These are phyloP conservation scores for Aethes cnicana DNA, from an alignment of 2,888 invertebrate genomes.

Conservation along the genomic window DNA sequence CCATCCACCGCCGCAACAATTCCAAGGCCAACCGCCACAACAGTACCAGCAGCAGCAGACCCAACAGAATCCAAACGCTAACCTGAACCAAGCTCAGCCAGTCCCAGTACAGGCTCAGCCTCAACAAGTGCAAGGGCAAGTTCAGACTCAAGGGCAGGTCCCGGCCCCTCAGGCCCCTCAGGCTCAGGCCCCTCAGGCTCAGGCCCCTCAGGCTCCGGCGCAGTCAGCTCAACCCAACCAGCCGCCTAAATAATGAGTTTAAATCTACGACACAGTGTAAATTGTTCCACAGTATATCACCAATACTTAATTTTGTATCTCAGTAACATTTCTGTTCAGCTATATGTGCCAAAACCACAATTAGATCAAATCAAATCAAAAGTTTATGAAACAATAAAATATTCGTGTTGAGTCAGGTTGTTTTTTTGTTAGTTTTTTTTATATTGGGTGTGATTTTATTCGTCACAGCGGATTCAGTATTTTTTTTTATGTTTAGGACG, in stretches of 20 bases:
- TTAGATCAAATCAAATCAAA: not conserved
- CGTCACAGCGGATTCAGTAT: no score
- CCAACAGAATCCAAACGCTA: conserved; percentile 1
- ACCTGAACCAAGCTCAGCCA: conserved; percentile 10
- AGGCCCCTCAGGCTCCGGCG: conserved; percentile 21
- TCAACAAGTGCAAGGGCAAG: not conserved
- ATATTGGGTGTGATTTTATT: no score
- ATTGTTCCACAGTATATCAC: no score
- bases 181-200: conserved; percentile 29
- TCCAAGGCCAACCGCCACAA: conserved; percentile 32
- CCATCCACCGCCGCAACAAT: conserved; percentile 27
- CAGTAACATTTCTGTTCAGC: not conserved
- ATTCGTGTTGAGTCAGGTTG: not conserved
- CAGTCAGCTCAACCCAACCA: conserved; percentile 15
- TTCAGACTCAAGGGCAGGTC: not conserved
- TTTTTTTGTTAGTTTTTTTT: no score
- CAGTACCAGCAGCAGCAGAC: conserved; percentile 6
- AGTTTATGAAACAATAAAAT: not conserved
- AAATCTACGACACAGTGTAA: no score
- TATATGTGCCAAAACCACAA: conserved; percentile 4
- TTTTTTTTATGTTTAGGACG: no score
- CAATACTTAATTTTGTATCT: conserved; percentile 8
- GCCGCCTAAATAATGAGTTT: not conserved
- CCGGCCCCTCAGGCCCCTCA: conserved; percentile 29
- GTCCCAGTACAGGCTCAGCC: conserved; percentile 11